Evolutionary conservation across 2,797 vertebrate species (phyloP).

Genomic region (Alfaro cultratus): DNA sequence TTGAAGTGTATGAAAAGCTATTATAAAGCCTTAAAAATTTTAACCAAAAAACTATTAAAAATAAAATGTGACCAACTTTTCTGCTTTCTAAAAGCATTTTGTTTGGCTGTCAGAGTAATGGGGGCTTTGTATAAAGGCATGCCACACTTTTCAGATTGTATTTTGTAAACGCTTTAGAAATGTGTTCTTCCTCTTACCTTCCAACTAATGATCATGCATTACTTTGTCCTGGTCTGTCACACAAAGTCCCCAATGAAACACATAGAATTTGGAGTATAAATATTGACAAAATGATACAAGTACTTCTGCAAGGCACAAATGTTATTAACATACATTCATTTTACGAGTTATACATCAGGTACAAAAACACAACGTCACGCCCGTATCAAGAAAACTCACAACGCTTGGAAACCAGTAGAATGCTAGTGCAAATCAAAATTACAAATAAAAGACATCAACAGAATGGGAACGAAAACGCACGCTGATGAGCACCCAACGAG

Average conservation of each 20-base stretch:
- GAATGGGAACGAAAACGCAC: not conserved
- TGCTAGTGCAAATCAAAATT: not conserved
- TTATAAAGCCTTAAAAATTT: not conserved
- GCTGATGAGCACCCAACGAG: not conserved
- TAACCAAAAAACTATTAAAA: too few relatives aligned
- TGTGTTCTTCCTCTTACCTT: not conserved
- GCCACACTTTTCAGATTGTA: not conserved
- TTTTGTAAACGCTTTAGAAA: not conserved
- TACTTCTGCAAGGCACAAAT: not conserved
- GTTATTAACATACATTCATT: not conserved
- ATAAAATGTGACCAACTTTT: too few relatives aligned
- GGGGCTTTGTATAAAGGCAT: not conserved
- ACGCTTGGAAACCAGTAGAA: not conserved
- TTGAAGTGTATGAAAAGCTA: not conserved
- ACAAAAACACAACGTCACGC: not conserved
- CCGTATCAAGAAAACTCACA: too few relatives aligned
- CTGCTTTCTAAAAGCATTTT: not conserved
- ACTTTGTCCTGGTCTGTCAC: not conserved
- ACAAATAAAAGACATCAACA: not conserved
- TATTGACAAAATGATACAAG: not conserved
- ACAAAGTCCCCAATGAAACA: not conserved
- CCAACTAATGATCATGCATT: not conserved
- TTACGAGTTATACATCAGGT: not conserved
- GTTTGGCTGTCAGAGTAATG: not conserved
- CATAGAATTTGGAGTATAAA: not conserved